Percentiles rank a stretch among this genome's conserved stretches.
These are phyloP conservation scores for Microplitis mediator DNA, from an alignment of 1,140 invertebrate species.

Conservation along the genomic window DNA sequence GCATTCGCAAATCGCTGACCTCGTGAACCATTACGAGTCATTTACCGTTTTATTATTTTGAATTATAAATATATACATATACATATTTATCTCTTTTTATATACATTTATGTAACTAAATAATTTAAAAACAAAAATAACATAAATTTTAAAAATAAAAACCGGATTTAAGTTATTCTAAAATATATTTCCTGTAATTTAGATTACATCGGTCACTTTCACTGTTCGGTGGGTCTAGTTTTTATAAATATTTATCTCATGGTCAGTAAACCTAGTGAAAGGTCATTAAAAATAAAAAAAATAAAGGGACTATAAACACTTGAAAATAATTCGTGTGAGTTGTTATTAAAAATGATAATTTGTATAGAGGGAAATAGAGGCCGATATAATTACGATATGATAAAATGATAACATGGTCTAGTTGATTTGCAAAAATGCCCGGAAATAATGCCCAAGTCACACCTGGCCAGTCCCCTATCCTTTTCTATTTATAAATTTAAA, in stretches of 20 bases:
- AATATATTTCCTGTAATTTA: conserved; percentile 3
- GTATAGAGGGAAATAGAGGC: too few relatives aligned
- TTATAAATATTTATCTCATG: conserved; percentile 16
- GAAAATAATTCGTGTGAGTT: not conserved
- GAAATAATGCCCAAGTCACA: conserved; percentile 40
- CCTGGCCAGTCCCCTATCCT: conserved; percentile 41
- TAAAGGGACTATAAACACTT: not conserved
- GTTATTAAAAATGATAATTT: too few relatives aligned
- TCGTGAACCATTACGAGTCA: conserved; percentile 13
- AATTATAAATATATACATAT: too few relatives aligned
- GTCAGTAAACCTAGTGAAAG: not conserved
- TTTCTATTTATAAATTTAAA: conserved; percentile 31
- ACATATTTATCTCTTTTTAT: too few relatives aligned
- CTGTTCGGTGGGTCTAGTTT: not conserved
- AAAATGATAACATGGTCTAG: conserved; percentile 28
- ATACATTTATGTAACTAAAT: not conserved
- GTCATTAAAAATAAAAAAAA: conserved; percentile 2
- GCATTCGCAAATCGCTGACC: conserved; percentile 14
- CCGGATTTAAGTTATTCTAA: not conserved
- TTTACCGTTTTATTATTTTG: not conserved
- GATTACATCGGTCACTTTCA: not conserved
- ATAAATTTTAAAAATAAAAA: not conserved
- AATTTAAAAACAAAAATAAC: too few relatives aligned
- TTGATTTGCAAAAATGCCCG: conserved; percentile 34
- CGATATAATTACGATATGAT: not conserved